These are phyloP conservation scores for Falcaria lacertinaria DNA, from an alignment of 2,888 invertebrate genomes.

Conservation along the genomic window DNA sequence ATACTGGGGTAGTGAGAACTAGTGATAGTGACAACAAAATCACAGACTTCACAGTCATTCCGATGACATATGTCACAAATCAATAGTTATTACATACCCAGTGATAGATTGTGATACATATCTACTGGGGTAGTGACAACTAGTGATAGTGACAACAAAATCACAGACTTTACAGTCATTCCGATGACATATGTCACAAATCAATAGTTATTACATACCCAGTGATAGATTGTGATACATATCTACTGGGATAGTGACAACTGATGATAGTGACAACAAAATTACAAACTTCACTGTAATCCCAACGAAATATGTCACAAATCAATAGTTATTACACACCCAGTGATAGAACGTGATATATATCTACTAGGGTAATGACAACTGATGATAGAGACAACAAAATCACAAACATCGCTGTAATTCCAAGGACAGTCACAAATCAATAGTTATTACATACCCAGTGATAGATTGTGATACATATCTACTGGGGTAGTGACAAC, in stretches of 20 bases:
- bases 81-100: slow-evolving; percentile 11
- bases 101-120: slow-evolving; percentile 15
- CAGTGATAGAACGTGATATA: slow-evolving; percentile 20
- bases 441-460: slow-evolving; percentile 21
- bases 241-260: slow-evolving; percentile 11
- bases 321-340: slow-evolving; percentile 11
- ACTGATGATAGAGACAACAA: slow-evolving; percentile 1
- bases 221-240: slow-evolving; percentile 16
- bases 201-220: slow-evolving; percentile 9
- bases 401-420: background rate
- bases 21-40: background rate
- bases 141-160: background rate
- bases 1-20: slow-evolving; percentile 11
- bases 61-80: no score
- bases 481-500: slow-evolving; percentile 14
- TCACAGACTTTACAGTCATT: no score
- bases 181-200: no score
- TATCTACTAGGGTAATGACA: slow-evolving; percentile 6
- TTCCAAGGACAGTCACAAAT: slow-evolving; percentile 7
- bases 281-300: no score
- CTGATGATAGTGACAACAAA: slow-evolving; percentile 3
- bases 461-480: slow-evolving; percentile 27
- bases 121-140: slow-evolving; percentile 7
- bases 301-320: slow-evolving; percentile 4
- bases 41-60: no score